A percentile compares a stretch with the other conserved stretches of the same genome.
Evolutionary conservation across 37 sponge, comb jelly and placozoan genomes (phyloP).

Genomic region (Diacarnus erythraeanus): DNA sequence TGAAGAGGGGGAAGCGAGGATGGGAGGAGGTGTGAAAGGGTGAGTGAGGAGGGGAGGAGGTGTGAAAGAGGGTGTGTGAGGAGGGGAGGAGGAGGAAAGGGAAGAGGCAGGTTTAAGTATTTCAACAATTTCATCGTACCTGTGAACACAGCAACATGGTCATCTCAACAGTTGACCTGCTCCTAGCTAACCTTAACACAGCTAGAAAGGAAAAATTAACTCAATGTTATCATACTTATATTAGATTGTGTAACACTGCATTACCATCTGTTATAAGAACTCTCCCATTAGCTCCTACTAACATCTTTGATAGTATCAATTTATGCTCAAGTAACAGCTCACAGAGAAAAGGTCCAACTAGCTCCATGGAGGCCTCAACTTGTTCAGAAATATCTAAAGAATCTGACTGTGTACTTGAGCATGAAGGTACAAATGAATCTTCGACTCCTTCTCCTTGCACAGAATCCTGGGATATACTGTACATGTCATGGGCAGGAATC

Average conservation of each 20-base stretch:
- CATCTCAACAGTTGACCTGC: slow-evolving; percentile 61
- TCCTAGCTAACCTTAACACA: slow-evolving; percentile 37
- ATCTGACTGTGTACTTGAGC: neutral
- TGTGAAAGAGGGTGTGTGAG: no score
- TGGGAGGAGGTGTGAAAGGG: no score
- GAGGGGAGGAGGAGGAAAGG: no score
- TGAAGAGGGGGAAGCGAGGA: no score
- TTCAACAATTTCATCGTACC: no score
- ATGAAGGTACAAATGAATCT: slow-evolving; percentile 9
- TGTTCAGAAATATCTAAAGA: slow-evolving; percentile 67
- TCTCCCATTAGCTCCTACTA: slow-evolving; percentile 49
- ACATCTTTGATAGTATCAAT: slow-evolving; percentile 23
- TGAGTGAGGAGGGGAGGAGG: no score
- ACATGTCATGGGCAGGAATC: neutral
- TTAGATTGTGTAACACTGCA: neutral
- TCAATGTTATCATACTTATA: neutral
- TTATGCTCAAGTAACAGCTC: slow-evolving; percentile 42
- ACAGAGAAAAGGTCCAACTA: slow-evolving; percentile 54
- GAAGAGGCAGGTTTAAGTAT: no score
- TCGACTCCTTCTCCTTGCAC: neutral
- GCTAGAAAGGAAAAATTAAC: slow-evolving; percentile 19
- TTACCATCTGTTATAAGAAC: slow-evolving; percentile 60
- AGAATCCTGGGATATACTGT: neutral
- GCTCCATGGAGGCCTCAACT: slow-evolving; percentile 38
- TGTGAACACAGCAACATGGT: slow-evolving; percentile 90